A percentile compares a stretch with the other conserved stretches of the same genome.
phyloP scores from a whole-genome alignment of 2,113 vertebrate genomes.

The Aegithalos caudatus region DNA sequence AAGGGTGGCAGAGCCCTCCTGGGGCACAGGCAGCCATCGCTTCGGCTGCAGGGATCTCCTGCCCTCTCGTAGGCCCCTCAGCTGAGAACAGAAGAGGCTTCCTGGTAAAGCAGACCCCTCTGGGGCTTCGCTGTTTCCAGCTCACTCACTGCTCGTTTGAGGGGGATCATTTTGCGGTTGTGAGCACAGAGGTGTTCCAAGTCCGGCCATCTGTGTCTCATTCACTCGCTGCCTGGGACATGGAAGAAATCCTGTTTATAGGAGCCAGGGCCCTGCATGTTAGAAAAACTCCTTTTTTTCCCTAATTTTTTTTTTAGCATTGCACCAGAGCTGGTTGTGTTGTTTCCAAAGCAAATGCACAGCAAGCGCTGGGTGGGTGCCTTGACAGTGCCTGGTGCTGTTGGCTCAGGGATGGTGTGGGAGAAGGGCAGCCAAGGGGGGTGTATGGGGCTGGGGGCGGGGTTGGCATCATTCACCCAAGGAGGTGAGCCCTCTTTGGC shows the following conservation, averaged over 20 bases:
- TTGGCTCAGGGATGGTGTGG: neutral
- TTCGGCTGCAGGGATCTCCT: neutral
- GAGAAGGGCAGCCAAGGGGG: neutral
- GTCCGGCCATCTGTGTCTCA: constrained; percentile 7
- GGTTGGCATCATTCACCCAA: neutral
- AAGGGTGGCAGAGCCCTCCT: neutral
- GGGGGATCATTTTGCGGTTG: neutral
- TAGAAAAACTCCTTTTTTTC: neutral
- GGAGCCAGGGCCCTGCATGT: neutral
- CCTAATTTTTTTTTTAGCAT: neutral
- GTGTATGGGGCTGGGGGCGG: rapidly evolving
- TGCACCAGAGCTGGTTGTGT: neutral
- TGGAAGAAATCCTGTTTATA: neutral
- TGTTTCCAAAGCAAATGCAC: neutral
- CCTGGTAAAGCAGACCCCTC: neutral
- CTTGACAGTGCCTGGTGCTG: neutral
- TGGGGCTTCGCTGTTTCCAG: neutral
- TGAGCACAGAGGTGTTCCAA: neutral
- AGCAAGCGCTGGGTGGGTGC: rapidly evolving
- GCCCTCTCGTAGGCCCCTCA: neutral
- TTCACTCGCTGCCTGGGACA: constrained; percentile 32
- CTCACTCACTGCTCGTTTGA: neutral
- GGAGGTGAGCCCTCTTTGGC: neutral
- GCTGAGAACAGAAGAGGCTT: neutral
- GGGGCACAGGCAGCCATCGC: rapidly evolving